phyloP scores from a whole-genome alignment of 2,113 vertebrate species.

The Tachysurus fulvidraco region DNA sequence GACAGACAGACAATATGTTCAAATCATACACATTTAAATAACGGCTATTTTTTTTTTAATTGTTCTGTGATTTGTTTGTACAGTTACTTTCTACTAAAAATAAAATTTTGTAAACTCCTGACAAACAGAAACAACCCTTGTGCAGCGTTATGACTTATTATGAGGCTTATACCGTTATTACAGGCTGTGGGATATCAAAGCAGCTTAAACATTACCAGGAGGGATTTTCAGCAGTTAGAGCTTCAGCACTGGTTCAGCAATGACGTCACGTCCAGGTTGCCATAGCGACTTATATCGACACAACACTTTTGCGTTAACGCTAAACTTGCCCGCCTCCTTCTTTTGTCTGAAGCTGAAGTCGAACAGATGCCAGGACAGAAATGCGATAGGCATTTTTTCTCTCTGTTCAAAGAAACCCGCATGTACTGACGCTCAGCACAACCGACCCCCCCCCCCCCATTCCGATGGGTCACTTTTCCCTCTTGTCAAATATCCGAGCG shows the following conservation, averaged over 20 bases:
- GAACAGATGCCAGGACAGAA: constrained; percentile 1
- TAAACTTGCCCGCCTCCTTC: constrained; percentile 15
- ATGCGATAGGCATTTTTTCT: background rate
- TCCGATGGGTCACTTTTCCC: background rate
- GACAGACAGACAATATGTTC: background rate
- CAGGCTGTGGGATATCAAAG: constrained; percentile 25
- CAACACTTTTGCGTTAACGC: constrained; percentile 47
- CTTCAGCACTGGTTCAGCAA: background rate
- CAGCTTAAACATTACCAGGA: constrained; percentile 36
- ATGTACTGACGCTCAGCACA: background rate
- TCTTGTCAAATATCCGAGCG: background rate
- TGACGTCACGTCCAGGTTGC: constrained; percentile 56
- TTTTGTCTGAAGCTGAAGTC: constrained; percentile 16
- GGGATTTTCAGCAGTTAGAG: constrained; percentile 50
- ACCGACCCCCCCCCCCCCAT: background rate
- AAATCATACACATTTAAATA: background rate
- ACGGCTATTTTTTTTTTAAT: background rate
- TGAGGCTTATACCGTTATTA: background rate
- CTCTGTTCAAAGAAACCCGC: background rate
- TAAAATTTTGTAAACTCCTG: background rate
- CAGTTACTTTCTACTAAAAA: background rate
- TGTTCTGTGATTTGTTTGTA: background rate
- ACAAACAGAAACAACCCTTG: background rate
- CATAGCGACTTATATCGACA: constrained; percentile 62
- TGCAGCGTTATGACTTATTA: background rate